A percentile compares a stretch with the other conserved stretches of the same genome.
Evolutionary conservation across 2,113 vertebrate genomes (phyloP).

Genomic region (western clawed frog (Xenopus tropicalis)): DNA sequence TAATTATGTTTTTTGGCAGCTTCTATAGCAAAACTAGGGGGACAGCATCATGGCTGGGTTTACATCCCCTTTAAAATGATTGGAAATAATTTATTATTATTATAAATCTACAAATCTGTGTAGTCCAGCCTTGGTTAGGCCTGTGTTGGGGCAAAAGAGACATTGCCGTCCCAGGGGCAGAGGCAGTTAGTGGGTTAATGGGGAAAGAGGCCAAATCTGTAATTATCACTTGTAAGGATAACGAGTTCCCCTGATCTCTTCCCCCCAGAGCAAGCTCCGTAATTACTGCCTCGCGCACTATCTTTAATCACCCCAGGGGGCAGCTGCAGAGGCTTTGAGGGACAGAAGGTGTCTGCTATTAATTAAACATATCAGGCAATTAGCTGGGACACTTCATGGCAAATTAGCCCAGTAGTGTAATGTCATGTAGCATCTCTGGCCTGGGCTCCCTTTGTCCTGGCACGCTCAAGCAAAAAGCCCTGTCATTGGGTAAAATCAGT

Average conservation of each 20-base stretch:
- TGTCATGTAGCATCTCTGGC: background rate
- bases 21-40: too few species aligned
- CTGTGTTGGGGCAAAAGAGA: too few species aligned
- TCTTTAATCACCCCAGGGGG: conserved; percentile 29
- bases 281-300: conserved; percentile 17
- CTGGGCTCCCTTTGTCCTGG: too few species aligned
- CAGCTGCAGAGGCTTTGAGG: conserved; percentile 21
- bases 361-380: conserved; percentile 42
- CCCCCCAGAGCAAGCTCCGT: conserved; percentile 15
- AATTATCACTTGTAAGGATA: conserved; percentile 23
- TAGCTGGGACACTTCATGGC: conserved; percentile 28
- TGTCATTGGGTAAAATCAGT: too few species aligned
- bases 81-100: too few species aligned
- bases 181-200: conserved; percentile 7
- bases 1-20: too few species aligned
- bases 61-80: too few species aligned
- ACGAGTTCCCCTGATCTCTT: conserved; percentile 1
- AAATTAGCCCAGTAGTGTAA: conserved; percentile 12
- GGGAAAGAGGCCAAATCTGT: background rate
- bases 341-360: conserved; percentile 30
- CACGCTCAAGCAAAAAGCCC: too few species aligned
- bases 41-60: too few species aligned
- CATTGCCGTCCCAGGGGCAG: too few species aligned
- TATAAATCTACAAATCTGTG: too few species aligned
- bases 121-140: too few species aligned